Percentiles rank a stretch among this genome's conserved stretches.
Conservation (phyloP, 2,888 invertebrate genomes). For the Drosophila prolongata region DNA sequence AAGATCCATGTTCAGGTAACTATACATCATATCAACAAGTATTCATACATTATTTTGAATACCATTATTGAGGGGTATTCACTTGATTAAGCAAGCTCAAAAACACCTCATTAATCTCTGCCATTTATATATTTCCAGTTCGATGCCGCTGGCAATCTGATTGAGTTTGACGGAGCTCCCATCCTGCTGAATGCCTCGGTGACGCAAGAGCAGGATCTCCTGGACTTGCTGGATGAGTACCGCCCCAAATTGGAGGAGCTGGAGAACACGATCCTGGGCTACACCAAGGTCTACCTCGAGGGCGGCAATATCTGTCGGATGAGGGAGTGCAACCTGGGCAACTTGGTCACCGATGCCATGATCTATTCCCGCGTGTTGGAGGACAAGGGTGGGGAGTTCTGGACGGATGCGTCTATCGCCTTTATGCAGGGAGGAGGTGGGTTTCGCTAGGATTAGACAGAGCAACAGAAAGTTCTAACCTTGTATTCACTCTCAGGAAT, state of each 20-base stretch:
- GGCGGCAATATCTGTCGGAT: slow-evolving; percentile 88
- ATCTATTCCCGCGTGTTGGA: slow-evolving; percentile 86
- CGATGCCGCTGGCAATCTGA: slow-evolving; percentile 89
- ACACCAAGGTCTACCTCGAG: slow-evolving; percentile 89
- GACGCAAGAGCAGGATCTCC: slow-evolving; percentile 88
- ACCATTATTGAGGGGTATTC: neutral
- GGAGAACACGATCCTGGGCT: slow-evolving; percentile 87
- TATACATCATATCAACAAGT: too few relatives aligned
- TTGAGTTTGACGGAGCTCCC: slow-evolving; percentile 89
- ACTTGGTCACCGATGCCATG: slow-evolving; percentile 91
- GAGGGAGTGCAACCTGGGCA: slow-evolving; percentile 93
- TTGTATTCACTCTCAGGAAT: slow-evolving; percentile 83
- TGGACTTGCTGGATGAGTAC: slow-evolving; percentile 87
- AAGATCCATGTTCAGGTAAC: slow-evolving; percentile 87
- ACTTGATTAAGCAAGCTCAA: too few relatives aligned
- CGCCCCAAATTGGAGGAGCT: slow-evolving; percentile 86
- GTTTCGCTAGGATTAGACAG: slow-evolving; percentile 1
- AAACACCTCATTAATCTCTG: too few relatives aligned
- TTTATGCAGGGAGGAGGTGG: slow-evolving; percentile 90
- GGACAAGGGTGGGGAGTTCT: slow-evolving; percentile 84
- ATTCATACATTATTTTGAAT: too few relatives aligned
- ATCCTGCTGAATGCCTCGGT: slow-evolving; percentile 89
- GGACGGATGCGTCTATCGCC: slow-evolving; percentile 92
- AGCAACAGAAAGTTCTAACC: neutral
- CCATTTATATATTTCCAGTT: slow-evolving; percentile 85